These are phyloP conservation scores for Globicephala melas DNA, from an alignment of 2,113 vertebrate species.

Conservation along the genomic window DNA sequence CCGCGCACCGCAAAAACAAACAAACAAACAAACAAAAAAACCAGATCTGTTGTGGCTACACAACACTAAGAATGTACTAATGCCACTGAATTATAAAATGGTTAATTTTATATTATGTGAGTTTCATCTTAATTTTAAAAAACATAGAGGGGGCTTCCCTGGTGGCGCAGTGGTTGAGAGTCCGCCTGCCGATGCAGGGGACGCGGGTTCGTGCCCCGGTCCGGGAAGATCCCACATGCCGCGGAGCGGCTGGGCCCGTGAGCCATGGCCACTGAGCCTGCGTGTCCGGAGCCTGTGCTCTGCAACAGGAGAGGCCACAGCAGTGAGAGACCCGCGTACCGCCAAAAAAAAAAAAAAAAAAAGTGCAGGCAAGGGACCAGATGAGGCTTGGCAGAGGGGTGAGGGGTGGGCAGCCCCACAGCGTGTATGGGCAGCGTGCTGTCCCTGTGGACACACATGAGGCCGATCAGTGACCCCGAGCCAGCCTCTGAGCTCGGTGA, in stretches of 20 bases:
- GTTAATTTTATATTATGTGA: not conserved
- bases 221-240: too few species aligned
- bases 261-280: too few species aligned
- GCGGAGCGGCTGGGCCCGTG: too few species aligned
- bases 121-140: not conserved
- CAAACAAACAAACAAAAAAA: not conserved
- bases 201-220: too few species aligned
- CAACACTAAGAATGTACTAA: not conserved
- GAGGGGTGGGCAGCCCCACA: not conserved
- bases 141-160: not conserved
- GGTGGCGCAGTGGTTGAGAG: too few species aligned
- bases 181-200: too few species aligned
- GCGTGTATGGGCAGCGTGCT: rapidly evolving
- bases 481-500: not conserved
- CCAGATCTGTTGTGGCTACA: rapidly evolving
- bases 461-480: not conserved
- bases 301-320: too few species aligned
- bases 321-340: too few species aligned
- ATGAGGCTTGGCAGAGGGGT: not conserved
- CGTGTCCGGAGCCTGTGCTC: too few species aligned
- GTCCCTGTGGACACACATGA: not conserved
- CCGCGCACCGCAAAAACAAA: too few species aligned
- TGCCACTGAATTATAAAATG: too few species aligned
- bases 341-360: too few species aligned
- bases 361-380: not conserved